Percentiles rank a stretch among this genome's conserved stretches.
These are phyloP conservation scores for Rhagophthalmus giganteus DNA, from an alignment of 2,888 invertebrate species.

Conservation along the genomic window DNA sequence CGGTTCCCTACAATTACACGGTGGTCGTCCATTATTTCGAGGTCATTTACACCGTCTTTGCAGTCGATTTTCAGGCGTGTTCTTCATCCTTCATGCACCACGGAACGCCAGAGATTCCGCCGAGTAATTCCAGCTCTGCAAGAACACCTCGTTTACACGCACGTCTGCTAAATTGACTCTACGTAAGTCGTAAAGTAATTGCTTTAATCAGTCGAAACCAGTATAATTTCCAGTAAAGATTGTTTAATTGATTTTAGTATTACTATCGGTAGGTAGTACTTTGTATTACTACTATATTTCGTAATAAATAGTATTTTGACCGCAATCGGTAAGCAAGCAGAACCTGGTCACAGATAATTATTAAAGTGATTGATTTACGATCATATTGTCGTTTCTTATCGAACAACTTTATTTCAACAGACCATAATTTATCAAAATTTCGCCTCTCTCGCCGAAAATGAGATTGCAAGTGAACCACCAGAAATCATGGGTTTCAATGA, in stretches of 20 bases:
- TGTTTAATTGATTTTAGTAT: conserved; percentile 28
- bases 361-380: too few relatives aligned
- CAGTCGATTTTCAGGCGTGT: conserved; percentile 22
- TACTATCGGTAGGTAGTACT: conserved; percentile 9
- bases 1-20: conserved; percentile 26
- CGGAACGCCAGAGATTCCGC: conserved; percentile 20
- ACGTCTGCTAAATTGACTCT: conserved; percentile 31
- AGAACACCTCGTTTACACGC: conserved; percentile 33
- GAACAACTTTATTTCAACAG: too few relatives aligned
- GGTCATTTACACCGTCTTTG: conserved; percentile 28
- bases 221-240: conserved; percentile 21
- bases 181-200: conserved; percentile 29
- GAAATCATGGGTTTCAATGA: too few relatives aligned
- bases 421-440: too few relatives aligned
- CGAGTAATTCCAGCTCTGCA: conserved; percentile 21
- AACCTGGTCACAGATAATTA: too few relatives aligned
- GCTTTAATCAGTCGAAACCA: conserved; percentile 23
- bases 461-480: too few relatives aligned
- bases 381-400: too few relatives aligned
- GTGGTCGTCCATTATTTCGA: conserved; percentile 26
- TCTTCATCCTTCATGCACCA: conserved; percentile 28
- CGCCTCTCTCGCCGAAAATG: too few relatives aligned
- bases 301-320: too few relatives aligned
- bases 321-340: too few relatives aligned
- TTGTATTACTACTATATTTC: too few relatives aligned